Conservation (phyloP, 1,140 invertebrate species). For the Hylaeus anthracinus region DNA sequence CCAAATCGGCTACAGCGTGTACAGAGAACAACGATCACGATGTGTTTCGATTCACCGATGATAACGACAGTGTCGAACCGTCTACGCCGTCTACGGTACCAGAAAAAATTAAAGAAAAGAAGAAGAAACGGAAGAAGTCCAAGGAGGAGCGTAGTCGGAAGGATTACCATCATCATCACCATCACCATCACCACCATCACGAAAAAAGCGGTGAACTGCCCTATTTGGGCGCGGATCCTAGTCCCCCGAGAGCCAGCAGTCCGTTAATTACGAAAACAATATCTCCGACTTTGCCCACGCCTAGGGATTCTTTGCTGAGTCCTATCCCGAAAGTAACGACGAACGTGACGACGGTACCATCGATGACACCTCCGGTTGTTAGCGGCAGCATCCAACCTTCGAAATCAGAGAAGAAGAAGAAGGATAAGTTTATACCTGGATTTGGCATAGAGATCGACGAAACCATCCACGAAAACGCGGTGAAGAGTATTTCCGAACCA, state of each 20-base stretch:
- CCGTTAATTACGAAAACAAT: slow-evolving; percentile 73
- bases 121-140: slow-evolving; percentile 91
- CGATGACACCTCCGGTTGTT: slow-evolving; percentile 77
- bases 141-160: slow-evolving; percentile 88
- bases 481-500: slow-evolving; percentile 87
- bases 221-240: slow-evolving; percentile 74
- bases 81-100: slow-evolving; percentile 72
- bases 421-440: slow-evolving; percentile 86
- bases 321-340: slow-evolving; percentile 82
- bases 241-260: slow-evolving; percentile 77
- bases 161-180: slow-evolving; percentile 85
- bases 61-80: slow-evolving; percentile 82
- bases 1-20: slow-evolving; percentile 69
- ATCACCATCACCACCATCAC: slow-evolving; percentile 82
- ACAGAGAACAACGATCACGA: slow-evolving; percentile 79
- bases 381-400: slow-evolving; percentile 57
- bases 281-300: slow-evolving; percentile 74
- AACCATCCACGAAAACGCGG: slow-evolving; percentile 89
- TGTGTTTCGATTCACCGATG: slow-evolving; percentile 83
- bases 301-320: slow-evolving; percentile 81
- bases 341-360: slow-evolving; percentile 61
- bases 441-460: slow-evolving; percentile 87
- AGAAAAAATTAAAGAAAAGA: slow-evolving; percentile 86
- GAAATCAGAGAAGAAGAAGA: slow-evolving; percentile 81
- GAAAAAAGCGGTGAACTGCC: slow-evolving; percentile 74